Conservation (phyloP, 2,888 invertebrate species). For the Drosophila prostipennis region DNA sequence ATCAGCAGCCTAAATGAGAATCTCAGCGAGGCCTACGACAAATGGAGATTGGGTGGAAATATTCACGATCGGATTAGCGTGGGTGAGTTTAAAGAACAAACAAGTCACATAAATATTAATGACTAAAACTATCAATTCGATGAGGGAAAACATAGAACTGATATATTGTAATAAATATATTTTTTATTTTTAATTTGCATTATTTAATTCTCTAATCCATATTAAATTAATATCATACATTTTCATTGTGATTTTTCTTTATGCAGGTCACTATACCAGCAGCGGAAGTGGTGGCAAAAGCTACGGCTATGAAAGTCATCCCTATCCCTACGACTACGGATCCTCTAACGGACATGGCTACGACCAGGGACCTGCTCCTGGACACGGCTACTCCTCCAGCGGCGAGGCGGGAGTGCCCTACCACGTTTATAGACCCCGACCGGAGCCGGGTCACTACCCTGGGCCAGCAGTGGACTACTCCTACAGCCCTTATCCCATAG, state of each 20-base stretch:
- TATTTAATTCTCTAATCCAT: too few species aligned
- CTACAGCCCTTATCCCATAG: conserved; percentile 54
- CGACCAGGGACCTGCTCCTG: conserved; percentile 20
- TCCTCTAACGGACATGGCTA: conserved; percentile 23
- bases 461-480: conserved; percentile 76
- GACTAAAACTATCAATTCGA: background rate
- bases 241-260: too few species aligned
- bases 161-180: too few species aligned
- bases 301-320: conserved; percentile 57
- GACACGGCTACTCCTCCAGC: conserved; percentile 46
- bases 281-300: conserved; percentile 31
- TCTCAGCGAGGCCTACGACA: conserved; percentile 67
- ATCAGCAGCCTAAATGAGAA: conserved; percentile 50
- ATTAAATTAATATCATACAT: too few species aligned
- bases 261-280: conserved; percentile 69
- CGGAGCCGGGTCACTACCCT: conserved; percentile 63
- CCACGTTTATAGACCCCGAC: conserved; percentile 76
- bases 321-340: conserved; percentile 33
- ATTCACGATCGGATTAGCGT: conserved; percentile 80
- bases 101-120: background rate
- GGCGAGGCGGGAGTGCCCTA: conserved; percentile 75
- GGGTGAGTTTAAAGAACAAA: conserved; percentile 62
- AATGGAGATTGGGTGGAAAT: conserved; percentile 66
- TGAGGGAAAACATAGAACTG: background rate
- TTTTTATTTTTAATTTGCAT: too few species aligned